phyloP scores from a whole-genome alignment of 2,113 vertebrate species.

The Laterallus jamaicensis region DNA sequence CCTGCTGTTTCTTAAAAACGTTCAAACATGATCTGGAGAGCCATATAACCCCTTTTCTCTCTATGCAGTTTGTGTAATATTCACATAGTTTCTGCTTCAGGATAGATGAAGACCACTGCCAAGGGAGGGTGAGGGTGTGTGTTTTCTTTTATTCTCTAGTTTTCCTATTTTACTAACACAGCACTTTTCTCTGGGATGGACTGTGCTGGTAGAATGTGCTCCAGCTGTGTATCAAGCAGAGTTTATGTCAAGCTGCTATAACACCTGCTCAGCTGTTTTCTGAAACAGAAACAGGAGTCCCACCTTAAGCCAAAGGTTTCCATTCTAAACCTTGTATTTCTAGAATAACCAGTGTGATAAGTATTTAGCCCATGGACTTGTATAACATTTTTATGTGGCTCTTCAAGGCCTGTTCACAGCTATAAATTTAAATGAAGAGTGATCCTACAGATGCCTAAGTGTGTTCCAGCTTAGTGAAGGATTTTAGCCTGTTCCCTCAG shows the following conservation, averaged over 20 bases:
- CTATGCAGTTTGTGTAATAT: background rate
- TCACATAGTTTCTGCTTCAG: background rate
- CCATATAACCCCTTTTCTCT: slow-evolving; percentile 1
- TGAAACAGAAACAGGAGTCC: background rate
- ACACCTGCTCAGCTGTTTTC: background rate
- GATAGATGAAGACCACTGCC: background rate
- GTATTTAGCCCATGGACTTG: background rate
- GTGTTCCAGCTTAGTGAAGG: background rate
- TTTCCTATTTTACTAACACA: background rate
- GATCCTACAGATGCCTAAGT: background rate
- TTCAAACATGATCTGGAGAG: background rate
- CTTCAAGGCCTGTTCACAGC: background rate
- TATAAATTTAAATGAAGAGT: background rate
- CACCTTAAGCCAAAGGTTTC: background rate
- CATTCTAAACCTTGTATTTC: background rate
- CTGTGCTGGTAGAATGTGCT: background rate
- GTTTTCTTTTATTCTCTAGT: background rate
- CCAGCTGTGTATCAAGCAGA: background rate
- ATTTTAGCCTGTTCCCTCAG: background rate
- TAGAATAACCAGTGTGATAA: background rate
- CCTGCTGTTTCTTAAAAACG: background rate
- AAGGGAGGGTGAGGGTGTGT: too few relatives aligned
- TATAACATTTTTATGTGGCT: background rate
- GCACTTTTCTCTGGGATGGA: background rate
- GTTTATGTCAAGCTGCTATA: background rate